Evolutionary conservation across 2,888 invertebrate genomes (phyloP).

Genomic region (Eumacrocentrus americanus): DNA sequence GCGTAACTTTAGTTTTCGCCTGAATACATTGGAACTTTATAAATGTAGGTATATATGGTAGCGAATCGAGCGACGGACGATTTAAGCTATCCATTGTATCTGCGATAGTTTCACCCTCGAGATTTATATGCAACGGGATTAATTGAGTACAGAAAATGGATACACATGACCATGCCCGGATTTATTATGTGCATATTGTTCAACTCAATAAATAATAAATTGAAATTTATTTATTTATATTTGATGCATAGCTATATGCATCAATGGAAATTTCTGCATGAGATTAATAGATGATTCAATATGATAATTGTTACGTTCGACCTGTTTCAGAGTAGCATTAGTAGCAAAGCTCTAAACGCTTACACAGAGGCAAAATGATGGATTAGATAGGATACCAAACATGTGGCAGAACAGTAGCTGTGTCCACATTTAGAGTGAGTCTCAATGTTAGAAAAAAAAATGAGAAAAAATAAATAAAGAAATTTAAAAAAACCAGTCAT

Average conservation of each 20-base stretch:
- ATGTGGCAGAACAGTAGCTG: no score
- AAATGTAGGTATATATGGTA: background rate
- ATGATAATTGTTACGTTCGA: no score
- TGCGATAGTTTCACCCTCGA: background rate
- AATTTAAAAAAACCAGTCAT: background rate
- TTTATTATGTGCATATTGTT: background rate
- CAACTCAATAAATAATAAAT: background rate
- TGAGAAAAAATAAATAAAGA: no score
- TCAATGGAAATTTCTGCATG: background rate
- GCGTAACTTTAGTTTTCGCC: no score
- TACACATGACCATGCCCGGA: background rate
- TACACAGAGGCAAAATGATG: background rate
- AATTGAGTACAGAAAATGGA: conserved; percentile 1
- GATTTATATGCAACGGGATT: background rate
- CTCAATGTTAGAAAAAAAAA: no score
- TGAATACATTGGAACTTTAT: no score
- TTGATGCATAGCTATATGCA: background rate
- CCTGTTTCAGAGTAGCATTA: background rate
- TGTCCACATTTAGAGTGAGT: no score
- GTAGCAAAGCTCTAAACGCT: background rate
- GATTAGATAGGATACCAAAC: no score
- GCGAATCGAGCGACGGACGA: background rate
- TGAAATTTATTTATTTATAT: background rate
- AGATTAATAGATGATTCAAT: background rate
- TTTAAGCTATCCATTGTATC: background rate